Evolutionary conservation across 1,140 invertebrate genomes (phyloP).

Genomic region (Pseudobourletiella spinata): DNA sequence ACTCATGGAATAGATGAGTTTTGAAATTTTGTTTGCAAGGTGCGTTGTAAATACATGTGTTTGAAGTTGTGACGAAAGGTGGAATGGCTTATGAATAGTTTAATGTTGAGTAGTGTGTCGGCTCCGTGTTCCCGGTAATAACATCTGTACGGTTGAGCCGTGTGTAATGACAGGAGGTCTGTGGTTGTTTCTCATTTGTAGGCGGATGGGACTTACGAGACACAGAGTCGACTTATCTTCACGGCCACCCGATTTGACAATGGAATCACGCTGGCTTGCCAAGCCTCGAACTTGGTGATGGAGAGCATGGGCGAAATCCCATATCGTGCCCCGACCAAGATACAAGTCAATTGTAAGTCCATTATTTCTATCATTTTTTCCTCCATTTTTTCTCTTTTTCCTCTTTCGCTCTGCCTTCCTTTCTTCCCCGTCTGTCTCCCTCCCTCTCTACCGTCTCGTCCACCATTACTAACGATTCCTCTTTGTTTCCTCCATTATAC

Average conservation of each 20-base stretch:
- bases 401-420: background rate
- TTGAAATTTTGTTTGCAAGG: too few relatives aligned
- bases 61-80: too few relatives aligned
- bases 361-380: constrained; percentile 14
- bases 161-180: background rate
- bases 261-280: constrained; percentile 63
- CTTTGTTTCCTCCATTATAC: too few relatives aligned
- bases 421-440: background rate
- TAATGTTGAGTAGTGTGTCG: too few relatives aligned
- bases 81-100: too few relatives aligned
- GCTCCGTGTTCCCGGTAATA: too few relatives aligned
- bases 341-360: constrained; percentile 76
- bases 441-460: background rate
- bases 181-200: constrained; percentile 41
- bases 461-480: too few relatives aligned
- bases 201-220: constrained; percentile 67
- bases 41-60: too few relatives aligned
- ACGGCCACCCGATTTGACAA: constrained; percentile 72
- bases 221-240: constrained; percentile 64
- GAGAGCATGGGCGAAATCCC: constrained; percentile 58
- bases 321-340: constrained; percentile 53
- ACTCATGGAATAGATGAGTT: too few relatives aligned
- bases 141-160: too few relatives aligned
- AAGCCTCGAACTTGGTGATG: constrained; percentile 70
- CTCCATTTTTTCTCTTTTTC: background rate